These are phyloP conservation scores for Atherinosoma microstoma DNA, from an alignment of 2,797 vertebrate species.

Conservation along the genomic window DNA sequence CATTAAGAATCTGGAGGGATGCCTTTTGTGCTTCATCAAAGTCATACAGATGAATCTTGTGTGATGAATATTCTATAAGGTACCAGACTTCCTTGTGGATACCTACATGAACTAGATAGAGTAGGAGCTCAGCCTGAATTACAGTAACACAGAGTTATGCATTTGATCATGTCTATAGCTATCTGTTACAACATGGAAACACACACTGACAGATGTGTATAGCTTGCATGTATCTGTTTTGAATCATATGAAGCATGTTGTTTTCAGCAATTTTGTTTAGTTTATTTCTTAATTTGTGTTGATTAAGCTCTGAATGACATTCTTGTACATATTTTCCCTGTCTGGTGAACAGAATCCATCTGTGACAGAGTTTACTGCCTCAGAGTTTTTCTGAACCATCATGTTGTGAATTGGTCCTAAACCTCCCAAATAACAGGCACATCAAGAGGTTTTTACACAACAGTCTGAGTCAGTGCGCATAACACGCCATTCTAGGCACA, in stretches of 20 bases:
- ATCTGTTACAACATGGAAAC: slow-evolving; percentile 3
- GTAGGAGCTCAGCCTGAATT: slow-evolving; percentile 28
- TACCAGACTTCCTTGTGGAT: slow-evolving; percentile 45
- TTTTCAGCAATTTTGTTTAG: not conserved
- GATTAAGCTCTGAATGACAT: not conserved
- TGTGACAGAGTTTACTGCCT: slow-evolving; percentile 28
- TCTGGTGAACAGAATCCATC: slow-evolving; percentile 21
- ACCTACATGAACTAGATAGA: slow-evolving; percentile 36
- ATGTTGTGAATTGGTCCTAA: slow-evolving; percentile 55
- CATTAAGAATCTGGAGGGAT: slow-evolving; percentile 64
- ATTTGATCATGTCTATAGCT: slow-evolving; percentile 14
- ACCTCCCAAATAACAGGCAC: slow-evolving; percentile 56
- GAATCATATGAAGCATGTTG: slow-evolving; percentile 13
- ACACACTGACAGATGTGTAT: slow-evolving; percentile 7
- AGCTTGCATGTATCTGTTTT: slow-evolving; percentile 39
- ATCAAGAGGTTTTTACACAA: slow-evolving; percentile 55
- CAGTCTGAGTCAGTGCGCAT: slow-evolving; percentile 52
- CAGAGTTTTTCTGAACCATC: slow-evolving; percentile 40
- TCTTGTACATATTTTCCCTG: not conserved
- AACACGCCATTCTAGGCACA: slow-evolving; percentile 48
- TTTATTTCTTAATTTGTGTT: not conserved
- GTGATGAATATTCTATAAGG: slow-evolving; percentile 74
- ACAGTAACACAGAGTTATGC: slow-evolving; percentile 26
- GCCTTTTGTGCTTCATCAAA: slow-evolving; percentile 54
- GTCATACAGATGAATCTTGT: slow-evolving; percentile 56